Percentiles rank a stretch among this genome's conserved stretches.
Conservation (phyloP, 2,888 invertebrate species). For the Coronaproctus castanopsis region DNA sequence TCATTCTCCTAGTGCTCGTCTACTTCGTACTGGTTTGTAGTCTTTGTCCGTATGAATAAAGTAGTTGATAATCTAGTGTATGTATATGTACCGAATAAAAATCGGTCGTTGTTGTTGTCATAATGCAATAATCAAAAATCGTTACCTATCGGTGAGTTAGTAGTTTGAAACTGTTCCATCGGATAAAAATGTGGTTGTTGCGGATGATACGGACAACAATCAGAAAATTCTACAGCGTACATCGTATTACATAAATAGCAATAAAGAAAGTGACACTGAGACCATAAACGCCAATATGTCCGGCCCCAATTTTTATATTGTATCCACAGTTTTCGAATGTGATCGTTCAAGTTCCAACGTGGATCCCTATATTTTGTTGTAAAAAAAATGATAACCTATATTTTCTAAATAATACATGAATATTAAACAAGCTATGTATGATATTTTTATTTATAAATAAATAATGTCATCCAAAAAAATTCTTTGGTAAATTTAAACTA, state of each 20-base stretch:
- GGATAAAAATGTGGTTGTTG: constrained; percentile 53
- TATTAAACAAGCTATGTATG: no score
- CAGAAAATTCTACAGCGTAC: constrained; percentile 48
- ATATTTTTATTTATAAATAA: no score
- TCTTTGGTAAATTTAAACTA: not conserved
- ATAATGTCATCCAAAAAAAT: not conserved
- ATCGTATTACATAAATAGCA: constrained; percentile 58
- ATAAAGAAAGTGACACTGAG: constrained; percentile 65
- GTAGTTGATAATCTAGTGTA: no score
- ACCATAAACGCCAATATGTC: constrained; percentile 89
- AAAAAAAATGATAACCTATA: no score
- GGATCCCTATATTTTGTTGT: no score
- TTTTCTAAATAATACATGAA: no score
- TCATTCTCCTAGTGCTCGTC: no score
- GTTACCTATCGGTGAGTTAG: constrained; percentile 50
- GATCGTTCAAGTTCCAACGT: constrained; percentile 61
- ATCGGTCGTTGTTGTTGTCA: no score
- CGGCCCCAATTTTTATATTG: constrained; percentile 71
- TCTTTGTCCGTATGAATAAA: no score
- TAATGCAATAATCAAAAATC: no score
- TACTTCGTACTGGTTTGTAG: no score
- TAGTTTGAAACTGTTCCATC: constrained; percentile 41
- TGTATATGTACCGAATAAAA: no score
- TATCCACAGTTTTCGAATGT: constrained; percentile 50
- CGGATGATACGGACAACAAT: constrained; percentile 50